Base-by-base conservation (phyloP, 2,113 vertebrate genomes). In the Gobiocypris rarus region DNA sequence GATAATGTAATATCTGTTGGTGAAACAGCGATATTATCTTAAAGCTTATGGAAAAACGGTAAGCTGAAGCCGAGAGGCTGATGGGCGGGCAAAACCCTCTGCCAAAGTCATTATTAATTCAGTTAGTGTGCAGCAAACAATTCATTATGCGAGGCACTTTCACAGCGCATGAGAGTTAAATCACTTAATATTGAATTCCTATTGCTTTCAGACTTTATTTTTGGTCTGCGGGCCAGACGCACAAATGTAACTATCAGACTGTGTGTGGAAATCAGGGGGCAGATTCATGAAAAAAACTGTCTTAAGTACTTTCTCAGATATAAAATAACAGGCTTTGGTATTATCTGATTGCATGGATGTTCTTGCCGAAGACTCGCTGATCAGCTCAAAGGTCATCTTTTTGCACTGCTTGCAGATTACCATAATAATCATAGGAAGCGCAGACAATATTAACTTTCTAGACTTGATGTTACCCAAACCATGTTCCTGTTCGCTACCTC, bases 71-170 rank as follows among this genome's bases (percentile, higher is more conserved):
- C 6, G 45, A 75, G 50, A 0, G 67, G 9, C 28, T 24, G 45
- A 73, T 22, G 26, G 43, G 38, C 22, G 13, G 1, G 10, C 22
- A 77, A 38, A n/a, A 78, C 65, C 9, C 82, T 58, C 69, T 54
- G 61, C 80, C 61, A 87, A 22, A 75, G 26, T 24, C 61, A 82
- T 87, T 43, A 87, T 82, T 84, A 77, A 87, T 84, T 77, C 69
- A 83, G 82, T 56, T 41, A 15, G 54, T 31, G 61, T 76, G 71
- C 45, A 54, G 82, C 82, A 15, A 82, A 84, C 83, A 77, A 82
- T 82, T 87, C 59, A 87, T 87, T 77, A 81, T 31, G 2, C 28
- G 58, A 83, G 22, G 75, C 38, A 78, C 85, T 61, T 67, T 65
- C 17, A 17, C 61, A 78, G 83, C 54, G 76, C 83, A 69, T 15